phyloP scores from a whole-genome alignment of 2,888 invertebrate species.

The Orchesellides sinensis region DNA sequence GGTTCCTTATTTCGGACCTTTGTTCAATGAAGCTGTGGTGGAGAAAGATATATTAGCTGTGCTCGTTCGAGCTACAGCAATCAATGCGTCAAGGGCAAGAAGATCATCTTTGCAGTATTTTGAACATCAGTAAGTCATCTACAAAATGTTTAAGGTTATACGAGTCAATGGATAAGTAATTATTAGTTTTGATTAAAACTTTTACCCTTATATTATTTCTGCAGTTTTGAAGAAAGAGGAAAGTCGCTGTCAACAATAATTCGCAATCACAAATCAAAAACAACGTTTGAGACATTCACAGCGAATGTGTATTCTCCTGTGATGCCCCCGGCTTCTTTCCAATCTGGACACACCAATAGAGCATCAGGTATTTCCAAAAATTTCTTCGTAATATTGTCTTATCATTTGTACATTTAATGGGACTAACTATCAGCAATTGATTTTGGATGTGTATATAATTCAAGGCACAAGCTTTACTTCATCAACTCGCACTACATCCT shows the following conservation, averaged over 20 bases:
- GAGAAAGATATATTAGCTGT: constrained; percentile 86
- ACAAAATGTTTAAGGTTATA: not conserved
- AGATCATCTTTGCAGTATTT: constrained; percentile 92
- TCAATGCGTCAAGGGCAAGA: constrained; percentile 94
- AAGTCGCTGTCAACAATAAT: constrained; percentile 91
- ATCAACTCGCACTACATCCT: constrained; percentile 52
- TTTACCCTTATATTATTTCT: no score
- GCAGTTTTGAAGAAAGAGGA: constrained; percentile 93
- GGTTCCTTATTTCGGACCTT: constrained; percentile 96
- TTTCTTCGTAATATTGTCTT: constrained; percentile 9
- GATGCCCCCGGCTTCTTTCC: constrained; percentile 80
- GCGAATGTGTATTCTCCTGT: constrained; percentile 85
- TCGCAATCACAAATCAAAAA: constrained; percentile 88
- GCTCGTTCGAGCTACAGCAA: constrained; percentile 91
- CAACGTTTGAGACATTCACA: constrained; percentile 94
- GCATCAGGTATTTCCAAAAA: constrained; percentile 75
- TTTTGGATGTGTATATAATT: not conserved
- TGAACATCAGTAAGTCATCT: constrained; percentile 88
- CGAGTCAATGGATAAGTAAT: constrained; percentile 4
- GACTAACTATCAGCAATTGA: no score
- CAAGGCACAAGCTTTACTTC: constrained; percentile 68
- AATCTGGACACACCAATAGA: constrained; percentile 75
- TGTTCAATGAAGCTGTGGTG: constrained; percentile 94
- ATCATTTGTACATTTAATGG: not conserved
- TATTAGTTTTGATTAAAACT: not conserved